Conservation (phyloP, 2,797 vertebrate species). For the Sebastes wilsoni region DNA sequence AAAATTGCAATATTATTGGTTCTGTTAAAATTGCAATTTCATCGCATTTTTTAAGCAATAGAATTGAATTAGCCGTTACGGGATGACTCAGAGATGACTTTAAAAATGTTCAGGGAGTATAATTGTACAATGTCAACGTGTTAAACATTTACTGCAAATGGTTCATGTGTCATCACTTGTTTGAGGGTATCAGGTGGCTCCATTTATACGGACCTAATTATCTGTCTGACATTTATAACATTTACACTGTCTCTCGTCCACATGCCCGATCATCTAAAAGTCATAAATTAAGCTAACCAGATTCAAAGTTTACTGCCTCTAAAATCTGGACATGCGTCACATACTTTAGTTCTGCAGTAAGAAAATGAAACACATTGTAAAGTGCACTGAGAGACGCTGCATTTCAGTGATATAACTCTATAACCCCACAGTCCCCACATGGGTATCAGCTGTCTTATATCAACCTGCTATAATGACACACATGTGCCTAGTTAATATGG, state of each 20-base stretch:
- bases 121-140: neutral
- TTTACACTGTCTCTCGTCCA: neutral
- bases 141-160: neutral
- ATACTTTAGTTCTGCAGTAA: neutral
- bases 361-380: neutral
- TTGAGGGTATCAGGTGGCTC: conserved; percentile 33
- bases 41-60: conserved; percentile 11
- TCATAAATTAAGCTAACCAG: conserved; percentile 1
- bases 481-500: conserved; percentile 47
- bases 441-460: conserved; percentile 49
- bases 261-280: neutral
- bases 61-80: conserved; percentile 20
- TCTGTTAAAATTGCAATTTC: conserved; percentile 41
- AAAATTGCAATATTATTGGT: conserved; percentile 51
- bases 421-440: conserved; percentile 7
- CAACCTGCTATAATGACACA: conserved; percentile 55
- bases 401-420: neutral
- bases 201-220: conserved; percentile 27
- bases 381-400: neutral
- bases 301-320: neutral
- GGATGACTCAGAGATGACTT: neutral
- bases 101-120: conserved; percentile 10
- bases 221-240: conserved; percentile 3
- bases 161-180: conserved; percentile 11
- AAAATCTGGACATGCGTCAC: neutral